phyloP scores from a whole-genome alignment of 1,140 invertebrate genomes.

The Thrips palmi region DNA sequence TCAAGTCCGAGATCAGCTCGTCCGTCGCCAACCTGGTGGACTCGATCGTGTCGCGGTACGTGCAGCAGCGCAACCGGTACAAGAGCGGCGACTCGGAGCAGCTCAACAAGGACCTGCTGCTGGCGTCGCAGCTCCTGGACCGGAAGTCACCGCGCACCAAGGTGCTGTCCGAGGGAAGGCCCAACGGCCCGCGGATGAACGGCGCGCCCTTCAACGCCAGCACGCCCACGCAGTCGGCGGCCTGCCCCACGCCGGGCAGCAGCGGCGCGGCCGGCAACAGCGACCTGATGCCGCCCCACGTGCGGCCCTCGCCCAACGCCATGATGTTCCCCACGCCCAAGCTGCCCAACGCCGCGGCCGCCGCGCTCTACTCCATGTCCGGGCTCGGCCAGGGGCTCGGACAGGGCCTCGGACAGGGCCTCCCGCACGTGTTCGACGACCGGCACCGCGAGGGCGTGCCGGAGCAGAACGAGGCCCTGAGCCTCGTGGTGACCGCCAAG shows the following conservation, averaged over 20 bases:
- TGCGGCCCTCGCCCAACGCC: conserved; percentile 39
- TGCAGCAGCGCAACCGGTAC: conserved; percentile 57
- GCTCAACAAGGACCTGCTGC: conserved; percentile 59
- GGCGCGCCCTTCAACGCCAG: conserved; percentile 18
- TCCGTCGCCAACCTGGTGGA: conserved; percentile 73
- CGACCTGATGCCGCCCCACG: conserved; percentile 41
- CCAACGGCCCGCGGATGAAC: conserved; percentile 29
- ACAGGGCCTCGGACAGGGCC: no score
- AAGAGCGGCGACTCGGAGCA: conserved; percentile 56
- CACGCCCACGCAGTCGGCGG: conserved; percentile 18
- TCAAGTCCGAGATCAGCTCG: conserved; percentile 77
- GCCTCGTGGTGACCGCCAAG: conserved; percentile 82
- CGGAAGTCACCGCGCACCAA: conserved; percentile 65
- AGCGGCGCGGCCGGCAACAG: conserved; percentile 19
- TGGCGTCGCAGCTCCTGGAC: conserved; percentile 60
- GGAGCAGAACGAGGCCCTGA: conserved; percentile 86
- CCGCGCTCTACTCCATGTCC: conserved; percentile 19
- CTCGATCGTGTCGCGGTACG: conserved; percentile 64
- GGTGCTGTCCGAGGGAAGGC: conserved; percentile 47
- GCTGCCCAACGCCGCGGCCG: conserved; percentile 39
- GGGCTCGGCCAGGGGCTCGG: no score
- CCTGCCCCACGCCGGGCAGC: conserved; percentile 21
- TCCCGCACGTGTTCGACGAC: conserved; percentile 32
- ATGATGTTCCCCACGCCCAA: conserved; percentile 66
- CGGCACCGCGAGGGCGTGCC: conserved; percentile 44